These are phyloP conservation scores for Scaptomyza cyrtandrae DNA, from an alignment of 2,888 invertebrate genomes.

Conservation along the genomic window DNA sequence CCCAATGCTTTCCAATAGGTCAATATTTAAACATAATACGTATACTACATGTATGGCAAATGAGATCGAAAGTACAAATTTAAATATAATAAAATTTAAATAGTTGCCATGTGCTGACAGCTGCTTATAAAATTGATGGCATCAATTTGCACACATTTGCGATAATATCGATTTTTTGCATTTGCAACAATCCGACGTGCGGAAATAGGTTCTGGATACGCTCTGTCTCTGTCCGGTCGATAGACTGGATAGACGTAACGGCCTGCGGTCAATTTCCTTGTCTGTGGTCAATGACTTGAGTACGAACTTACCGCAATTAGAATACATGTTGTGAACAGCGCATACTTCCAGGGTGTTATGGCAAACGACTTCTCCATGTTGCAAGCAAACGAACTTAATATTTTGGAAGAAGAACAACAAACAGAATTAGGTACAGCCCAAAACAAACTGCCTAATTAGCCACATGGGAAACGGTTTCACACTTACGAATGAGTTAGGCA, in stretches of 20 bases:
- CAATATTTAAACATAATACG: conserved; percentile 21
- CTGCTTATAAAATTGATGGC: conserved; percentile 19
- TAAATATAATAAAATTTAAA: conserved; percentile 22
- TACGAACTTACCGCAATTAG: conserved; percentile 77
- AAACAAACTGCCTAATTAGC: background rate
- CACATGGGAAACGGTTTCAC: conserved; percentile 3
- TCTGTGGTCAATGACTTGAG: conserved; percentile 29
- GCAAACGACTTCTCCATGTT: conserved; percentile 79
- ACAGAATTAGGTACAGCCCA: background rate
- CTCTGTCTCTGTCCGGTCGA: conserved; percentile 28
- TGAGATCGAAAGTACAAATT: conserved; percentile 43
- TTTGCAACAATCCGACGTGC: conserved; percentile 6
- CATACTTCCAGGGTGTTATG: conserved; percentile 80
- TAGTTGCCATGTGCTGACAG: conserved; percentile 38
- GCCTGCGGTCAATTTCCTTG: background rate
- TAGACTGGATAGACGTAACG: conserved; percentile 20
- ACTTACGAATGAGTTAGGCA: conserved; percentile 36
- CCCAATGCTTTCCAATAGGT: background rate
- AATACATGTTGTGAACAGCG: conserved; percentile 71
- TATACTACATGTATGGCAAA: conserved; percentile 39
- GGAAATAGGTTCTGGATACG: conserved; percentile 38
- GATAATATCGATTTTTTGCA: conserved; percentile 45
- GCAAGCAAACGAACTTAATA: conserved; percentile 21
- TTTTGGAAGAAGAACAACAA: background rate
- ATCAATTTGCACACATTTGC: background rate